These are phyloP conservation scores for chimpanzee (Pan troglodytes) DNA, from an alignment of 2,113 vertebrate genomes.

Conservation along the genomic window DNA sequence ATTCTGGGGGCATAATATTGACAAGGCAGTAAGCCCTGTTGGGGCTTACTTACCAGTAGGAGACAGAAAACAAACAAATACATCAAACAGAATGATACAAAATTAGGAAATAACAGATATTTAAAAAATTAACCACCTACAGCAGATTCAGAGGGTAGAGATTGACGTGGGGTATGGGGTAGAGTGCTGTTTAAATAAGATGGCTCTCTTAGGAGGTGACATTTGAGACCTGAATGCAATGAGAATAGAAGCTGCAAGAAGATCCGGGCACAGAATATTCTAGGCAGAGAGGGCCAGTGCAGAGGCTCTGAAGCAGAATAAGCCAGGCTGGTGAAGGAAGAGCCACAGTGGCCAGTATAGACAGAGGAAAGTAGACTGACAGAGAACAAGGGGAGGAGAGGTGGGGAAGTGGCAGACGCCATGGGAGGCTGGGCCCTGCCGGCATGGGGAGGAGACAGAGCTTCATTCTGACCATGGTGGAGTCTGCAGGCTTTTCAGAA, in stretches of 20 bases:
- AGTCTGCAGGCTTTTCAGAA: neutral
- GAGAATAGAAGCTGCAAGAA: neutral
- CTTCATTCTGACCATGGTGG: neutral
- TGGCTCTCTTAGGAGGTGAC: neutral
- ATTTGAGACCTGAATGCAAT: neutral
- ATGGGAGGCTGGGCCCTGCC: accelerated
- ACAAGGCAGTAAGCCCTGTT: neutral
- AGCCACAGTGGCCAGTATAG: neutral
- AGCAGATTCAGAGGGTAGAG: neutral
- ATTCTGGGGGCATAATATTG: neutral
- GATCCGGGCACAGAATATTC: neutral
- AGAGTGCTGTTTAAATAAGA: neutral
- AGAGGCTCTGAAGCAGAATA: neutral
- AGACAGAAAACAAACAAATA: neutral
- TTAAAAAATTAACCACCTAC: neutral
- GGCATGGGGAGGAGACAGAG: neutral
- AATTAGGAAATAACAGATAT: neutral
- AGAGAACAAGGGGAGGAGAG: too few relatives aligned
- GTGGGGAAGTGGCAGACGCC: neutral
- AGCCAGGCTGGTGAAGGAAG: neutral
- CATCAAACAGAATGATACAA: neutral
- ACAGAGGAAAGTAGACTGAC: neutral
- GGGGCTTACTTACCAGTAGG: neutral
- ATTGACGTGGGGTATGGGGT: neutral
- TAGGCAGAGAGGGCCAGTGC: neutral